Base-by-base conservation (phyloP, 2,888 invertebrate species). In the Pristionchus exspectatus region DNA sequence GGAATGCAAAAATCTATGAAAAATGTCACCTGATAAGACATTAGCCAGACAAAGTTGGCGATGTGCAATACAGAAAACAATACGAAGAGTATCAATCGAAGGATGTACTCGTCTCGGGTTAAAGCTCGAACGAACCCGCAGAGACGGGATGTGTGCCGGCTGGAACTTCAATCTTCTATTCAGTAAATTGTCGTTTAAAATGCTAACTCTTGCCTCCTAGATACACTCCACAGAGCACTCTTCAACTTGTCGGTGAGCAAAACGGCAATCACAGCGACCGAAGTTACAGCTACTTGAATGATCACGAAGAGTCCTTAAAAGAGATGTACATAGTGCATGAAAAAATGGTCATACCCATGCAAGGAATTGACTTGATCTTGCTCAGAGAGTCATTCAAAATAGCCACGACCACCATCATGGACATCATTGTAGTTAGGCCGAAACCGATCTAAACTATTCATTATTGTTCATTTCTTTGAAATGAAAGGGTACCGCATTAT, bases 361-460 rank as follows among this genome's bases (percentile, higher is more conserved):
- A 77, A 24, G 77, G 77, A 77, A 77, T 77, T 18, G 44, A 77
- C 38, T 77, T n/a, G 44, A 77, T 77, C 44, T 77, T 77, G 77
- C 77, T 77, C 16, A 77, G 44, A 0, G 77, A 77, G 12, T 77
- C 77, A 77, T 77, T 77, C 24, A 77, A 44, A 44, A 77, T 77
- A 1, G 33, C 77, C 24, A 77, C 77, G 7, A 77, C 77, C 9
- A 77, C 77, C 77, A 77, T 77, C 77, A 77, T 77, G 2, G 77
- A 77, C 77, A 77, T 77, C 77, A 77, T 77, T 0, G 74, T 74
- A 14, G 74, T 74, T 18, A 74, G 21, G 33, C 74, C 74, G 74
- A 74, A 74, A 38, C 77, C 77, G 77, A 77, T 77, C 77, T 77
- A 21, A 2, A 77, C 9, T 18, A 56, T 16, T 54, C 12, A 18